Base-by-base conservation (phyloP, 2,888 invertebrate genomes). In the Cheilosia urbana region DNA sequence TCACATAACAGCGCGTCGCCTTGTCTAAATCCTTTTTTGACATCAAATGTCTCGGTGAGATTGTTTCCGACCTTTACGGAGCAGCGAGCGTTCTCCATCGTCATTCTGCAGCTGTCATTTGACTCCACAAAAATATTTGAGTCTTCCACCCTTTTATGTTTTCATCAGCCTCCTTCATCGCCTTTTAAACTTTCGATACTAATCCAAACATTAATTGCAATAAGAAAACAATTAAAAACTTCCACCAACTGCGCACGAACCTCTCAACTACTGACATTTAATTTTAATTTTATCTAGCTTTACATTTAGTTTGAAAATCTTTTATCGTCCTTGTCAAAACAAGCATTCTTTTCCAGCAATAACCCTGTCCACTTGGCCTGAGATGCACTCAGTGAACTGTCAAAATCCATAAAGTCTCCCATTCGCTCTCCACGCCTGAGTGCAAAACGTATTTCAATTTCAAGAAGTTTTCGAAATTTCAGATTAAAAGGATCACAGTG, bases 371-470 rank as follows among this genome's bases (percentile, higher is more conserved):
- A 76, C 62, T 73, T 60, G 30, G 42, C 58, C 53, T 45, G 71
- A 77, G 58, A 71, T 30, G 63, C 82, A 60, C 65, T 77, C 77
- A 77, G 58, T 24, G 63, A 77, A 71, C 77, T 82, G 71, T 77
- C 82, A 77, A 77, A 69, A 77, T 65, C 57, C 13, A 63, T 76
- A 63, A 75, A 68, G 19, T 24, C 51, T 24, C 2, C 1, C 49
- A 21, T 30, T 40, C 34, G 13, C 49, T 1, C 60, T 1, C 47
- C 34, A 5, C 55, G 27, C 62, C 51, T 30, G 19, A 40, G 27
- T 30, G 11, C 17, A 69, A 81, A 75, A 62, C 19, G 42, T 51
- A 69, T 27, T 27, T 27, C 27, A 27, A 27, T 76, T 76, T 68
- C 30, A 76, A 71, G 11, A 76, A 76, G 58, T 75, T 75, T 65